These are phyloP conservation scores for Ischnura elegans DNA, from an alignment of 2,888 invertebrate genomes.

Conservation along the genomic window DNA sequence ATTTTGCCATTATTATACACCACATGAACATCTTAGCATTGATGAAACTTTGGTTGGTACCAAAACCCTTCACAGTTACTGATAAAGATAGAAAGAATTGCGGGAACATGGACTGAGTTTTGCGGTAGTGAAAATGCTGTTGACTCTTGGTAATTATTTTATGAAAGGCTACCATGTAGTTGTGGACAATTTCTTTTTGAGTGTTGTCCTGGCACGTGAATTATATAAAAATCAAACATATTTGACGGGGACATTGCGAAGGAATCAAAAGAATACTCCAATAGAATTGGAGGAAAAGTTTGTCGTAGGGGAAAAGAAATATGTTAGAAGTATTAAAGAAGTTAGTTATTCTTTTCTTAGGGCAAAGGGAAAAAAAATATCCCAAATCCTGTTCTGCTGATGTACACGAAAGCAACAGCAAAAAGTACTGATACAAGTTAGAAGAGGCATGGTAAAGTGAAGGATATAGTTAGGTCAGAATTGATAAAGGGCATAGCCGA, in stretches of 20 bases:
- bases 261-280: not conserved
- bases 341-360: not conserved
- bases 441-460: not conserved
- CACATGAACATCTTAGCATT: conserved; percentile 72
- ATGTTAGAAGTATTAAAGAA: not conserved
- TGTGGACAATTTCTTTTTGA: conserved; percentile 68
- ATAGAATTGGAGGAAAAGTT: not conserved
- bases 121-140: conserved; percentile 68
- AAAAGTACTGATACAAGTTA: not conserved
- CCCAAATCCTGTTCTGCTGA: not conserved
- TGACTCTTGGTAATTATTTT: conserved; percentile 69
- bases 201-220: not conserved
- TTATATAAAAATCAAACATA: not conserved
- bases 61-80: conserved; percentile 1
- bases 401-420: not conserved
- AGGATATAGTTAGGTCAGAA: not conserved
- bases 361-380: not conserved
- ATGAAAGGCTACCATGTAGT: conserved; percentile 69
- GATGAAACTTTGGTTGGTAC: conserved; percentile 73
- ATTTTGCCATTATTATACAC: conserved; percentile 72
- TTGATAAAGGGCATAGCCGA: no score
- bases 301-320: not conserved
- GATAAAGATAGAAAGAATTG: conserved; percentile 70
- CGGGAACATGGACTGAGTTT: conserved; percentile 70
- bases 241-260: not conserved